Evolutionary conservation across 2,797 vertebrate genomes (phyloP).

Genomic region (Emydoidea blandingii): DNA sequence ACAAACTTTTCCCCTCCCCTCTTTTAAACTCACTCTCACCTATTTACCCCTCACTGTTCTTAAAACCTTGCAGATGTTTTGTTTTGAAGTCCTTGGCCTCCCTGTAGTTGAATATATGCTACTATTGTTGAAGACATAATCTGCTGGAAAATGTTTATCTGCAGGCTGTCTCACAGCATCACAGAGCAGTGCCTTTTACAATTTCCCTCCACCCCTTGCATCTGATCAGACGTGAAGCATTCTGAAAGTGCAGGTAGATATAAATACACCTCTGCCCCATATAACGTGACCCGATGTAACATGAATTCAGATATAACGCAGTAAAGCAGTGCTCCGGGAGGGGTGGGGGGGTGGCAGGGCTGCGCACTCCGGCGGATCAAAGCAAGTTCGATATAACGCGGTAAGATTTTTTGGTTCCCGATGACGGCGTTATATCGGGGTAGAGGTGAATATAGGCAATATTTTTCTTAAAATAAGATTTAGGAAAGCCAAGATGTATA

Average conservation of each 20-base stretch:
- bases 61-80: conserved; percentile 79
- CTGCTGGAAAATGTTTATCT: conserved; percentile 85
- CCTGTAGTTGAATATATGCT: conserved; percentile 81
- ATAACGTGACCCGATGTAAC: no score
- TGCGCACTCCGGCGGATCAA: no score
- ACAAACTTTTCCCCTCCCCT: conserved; percentile 79
- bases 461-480: not conserved
- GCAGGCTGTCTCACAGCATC: not conserved
- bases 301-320: no score
- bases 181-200: conserved; percentile 23
- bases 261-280: not conserved
- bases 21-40: conserved; percentile 79
- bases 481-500: not conserved
- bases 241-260: not conserved
- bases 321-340: no score
- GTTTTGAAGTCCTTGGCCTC: conserved; percentile 77
- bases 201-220: not conserved
- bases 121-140: conserved; percentile 82
- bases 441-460: not conserved
- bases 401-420: no score
- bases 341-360: no score
- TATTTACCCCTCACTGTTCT: conserved; percentile 69
- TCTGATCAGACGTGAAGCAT: not conserved
- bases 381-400: no score
- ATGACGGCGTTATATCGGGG: no score